Conservation (phyloP, 2,888 invertebrate species). For the Cynaeus angustus region DNA sequence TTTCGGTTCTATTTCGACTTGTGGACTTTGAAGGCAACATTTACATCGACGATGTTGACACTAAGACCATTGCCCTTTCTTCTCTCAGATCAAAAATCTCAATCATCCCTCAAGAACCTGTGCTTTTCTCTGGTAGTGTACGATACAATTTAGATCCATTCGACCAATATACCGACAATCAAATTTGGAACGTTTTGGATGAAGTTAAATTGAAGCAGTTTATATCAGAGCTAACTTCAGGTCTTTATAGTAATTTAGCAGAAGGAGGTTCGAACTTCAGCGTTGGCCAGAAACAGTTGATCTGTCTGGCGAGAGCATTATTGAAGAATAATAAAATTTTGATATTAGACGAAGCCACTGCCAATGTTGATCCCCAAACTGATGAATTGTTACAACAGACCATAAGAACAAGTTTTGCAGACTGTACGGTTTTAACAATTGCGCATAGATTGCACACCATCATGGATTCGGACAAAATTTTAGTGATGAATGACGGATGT, state of each 20-base stretch:
- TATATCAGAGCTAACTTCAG: conserved; percentile 6
- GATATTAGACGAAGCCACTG: conserved; percentile 41
- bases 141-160: conserved; percentile 90
- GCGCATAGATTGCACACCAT: conserved; percentile 77
- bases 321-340: conserved; percentile 39
- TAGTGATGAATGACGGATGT: conserved; percentile 75
- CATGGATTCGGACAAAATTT: conserved; percentile 81
- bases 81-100: conserved; percentile 71
- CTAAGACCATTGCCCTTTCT: conserved; percentile 71
- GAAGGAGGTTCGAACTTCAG: conserved; percentile 41
- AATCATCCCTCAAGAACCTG: conserved; percentile 59
- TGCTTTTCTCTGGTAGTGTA: conserved; percentile 81
- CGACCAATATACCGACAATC: conserved; percentile 83
- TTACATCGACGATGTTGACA: conserved; percentile 76
- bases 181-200: conserved; percentile 26
- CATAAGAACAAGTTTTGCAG: conserved; percentile 81
- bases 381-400: conserved; percentile 84
- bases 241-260: conserved; percentile 17
- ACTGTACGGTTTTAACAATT: conserved; percentile 87
- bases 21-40: conserved; percentile 74
- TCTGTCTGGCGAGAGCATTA: conserved; percentile 42
- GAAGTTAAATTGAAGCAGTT: conserved; percentile 13
- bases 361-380: conserved; percentile 62
- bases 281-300: conserved; percentile 38
- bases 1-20: conserved; percentile 80